A percentile compares a stretch with the other conserved stretches of the same genome.
Evolutionary conservation across 1,140 invertebrate species (phyloP).

Genomic region (Phocides pigmalion): DNA sequence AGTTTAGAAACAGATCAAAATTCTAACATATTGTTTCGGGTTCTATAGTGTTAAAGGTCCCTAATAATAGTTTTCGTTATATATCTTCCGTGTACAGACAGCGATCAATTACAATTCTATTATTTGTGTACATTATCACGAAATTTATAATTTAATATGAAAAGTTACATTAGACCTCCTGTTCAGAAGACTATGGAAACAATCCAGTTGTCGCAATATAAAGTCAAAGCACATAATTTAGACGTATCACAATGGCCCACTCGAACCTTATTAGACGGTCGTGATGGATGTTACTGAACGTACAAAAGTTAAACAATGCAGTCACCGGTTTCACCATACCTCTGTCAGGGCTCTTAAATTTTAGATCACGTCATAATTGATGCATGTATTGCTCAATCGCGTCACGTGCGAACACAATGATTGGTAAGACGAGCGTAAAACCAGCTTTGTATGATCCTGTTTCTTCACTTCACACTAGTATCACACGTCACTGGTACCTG

Average conservation of each 20-base stretch:
- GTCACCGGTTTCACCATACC: conserved; percentile 5
- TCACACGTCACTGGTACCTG: conserved; percentile 9
- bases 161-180: not conserved
- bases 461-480: conserved; percentile 8
- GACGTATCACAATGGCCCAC: conserved; percentile 7
- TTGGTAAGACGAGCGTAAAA: conserved; percentile 10
- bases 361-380: conserved; percentile 1
- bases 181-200: not conserved
- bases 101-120: no score
- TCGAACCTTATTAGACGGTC: conserved; percentile 10
- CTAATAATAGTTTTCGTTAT: no score
- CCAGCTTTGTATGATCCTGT: not conserved
- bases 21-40: no score
- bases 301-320: conserved; percentile 21
- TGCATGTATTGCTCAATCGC: conserved; percentile 8
- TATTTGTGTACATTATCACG: not conserved
- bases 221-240: not conserved
- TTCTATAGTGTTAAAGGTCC: no score
- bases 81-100: no score
- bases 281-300: conserved; percentile 10
- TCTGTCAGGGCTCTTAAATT: not conserved
- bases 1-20: no score
- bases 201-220: no score
- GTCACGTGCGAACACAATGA: conserved; percentile 9
- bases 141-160: not conserved